Evolutionary conservation across 64 coral and sea anemone genomes (phyloP).

Genomic region (Dendronephthya gigantea): DNA sequence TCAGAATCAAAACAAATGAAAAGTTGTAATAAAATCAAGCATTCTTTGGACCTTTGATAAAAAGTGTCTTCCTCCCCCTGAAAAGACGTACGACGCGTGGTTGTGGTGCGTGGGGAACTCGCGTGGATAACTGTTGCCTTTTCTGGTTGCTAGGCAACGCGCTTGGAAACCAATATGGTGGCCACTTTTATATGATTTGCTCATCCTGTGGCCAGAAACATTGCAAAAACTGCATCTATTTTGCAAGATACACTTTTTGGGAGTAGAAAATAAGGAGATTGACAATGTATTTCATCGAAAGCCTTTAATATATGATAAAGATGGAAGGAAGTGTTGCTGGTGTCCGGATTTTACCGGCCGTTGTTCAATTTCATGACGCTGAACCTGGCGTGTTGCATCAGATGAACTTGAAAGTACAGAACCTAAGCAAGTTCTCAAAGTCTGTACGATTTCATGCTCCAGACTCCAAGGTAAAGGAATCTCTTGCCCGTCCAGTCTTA

Average conservation of each 20-base stretch:
- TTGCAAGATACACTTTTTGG: background rate
- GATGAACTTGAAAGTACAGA: conserved; percentile 82
- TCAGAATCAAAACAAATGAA: background rate
- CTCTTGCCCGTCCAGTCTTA: no score
- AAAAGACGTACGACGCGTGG: background rate
- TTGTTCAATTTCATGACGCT: conserved; percentile 91
- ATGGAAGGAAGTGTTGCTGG: conserved; percentile 98
- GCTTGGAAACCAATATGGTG: background rate
- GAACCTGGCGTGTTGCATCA: conserved; percentile 83
- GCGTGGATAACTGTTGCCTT: background rate
- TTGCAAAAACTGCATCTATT: background rate
- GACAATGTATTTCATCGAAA: background rate
- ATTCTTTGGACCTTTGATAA: no score
- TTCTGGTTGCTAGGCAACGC: background rate
- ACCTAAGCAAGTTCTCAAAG: conserved; percentile 78
- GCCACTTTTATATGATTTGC: background rate
- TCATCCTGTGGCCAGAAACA: background rate
- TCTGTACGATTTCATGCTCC: conserved; percentile 85
- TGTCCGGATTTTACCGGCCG: conserved; percentile 77
- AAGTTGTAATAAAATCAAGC: no score
- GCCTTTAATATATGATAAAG: background rate
- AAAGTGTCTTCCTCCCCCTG: no score
- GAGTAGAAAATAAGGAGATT: background rate
- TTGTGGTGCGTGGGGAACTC: background rate
- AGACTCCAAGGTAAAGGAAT: conserved; percentile 54